Base-by-base conservation (phyloP, 2,113 vertebrate species). In the Anoura caudifer region DNA sequence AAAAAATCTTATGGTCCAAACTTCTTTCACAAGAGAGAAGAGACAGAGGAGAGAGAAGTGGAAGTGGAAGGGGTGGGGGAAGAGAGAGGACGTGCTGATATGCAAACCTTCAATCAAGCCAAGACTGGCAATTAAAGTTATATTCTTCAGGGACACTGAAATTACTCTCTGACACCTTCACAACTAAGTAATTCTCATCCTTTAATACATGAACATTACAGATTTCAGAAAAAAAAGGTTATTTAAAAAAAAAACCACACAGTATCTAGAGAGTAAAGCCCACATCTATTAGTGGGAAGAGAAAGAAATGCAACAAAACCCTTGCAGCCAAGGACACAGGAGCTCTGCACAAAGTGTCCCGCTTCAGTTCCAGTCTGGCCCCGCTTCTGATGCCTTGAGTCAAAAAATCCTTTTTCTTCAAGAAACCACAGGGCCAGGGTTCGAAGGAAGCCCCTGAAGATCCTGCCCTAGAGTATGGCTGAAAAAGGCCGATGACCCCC, bases 101-200 rank as follows among this genome's bases (percentile, higher is more conserved):
- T 3, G 22, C 50, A 90, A 87, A 94, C 47, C 86, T 26, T 69
- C 83, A 41, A 82, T 79, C 87, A 88, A 81, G 38, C 7, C 41
- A 72, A 54, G 88, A 63, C 61, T 43, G 16, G 41, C 84, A 88
- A 84, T 87, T 72, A 72, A 79, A 72, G 56, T 93, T 81, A 82
- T 45, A 81, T 38, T 86, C 43, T 94, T 90, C 65, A 70, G 91
- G 87, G 72, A 85, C 70, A 80, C 45, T 77, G 88, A 59, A 50
- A 88, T 69, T 67, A 94, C 61, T 63, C 45, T 69, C 86, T 9
- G 75, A 65, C 59, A 67, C 22, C 87, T 79, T 92, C 41, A 56
- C 26, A 7, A 81, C 76, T 52, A 96, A 85, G 47, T 38, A 33
- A 82, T 38, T 88, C 59, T 52, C 36, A 61, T 43, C 41, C 38